phyloP scores from a whole-genome alignment of 2,888 invertebrate species.

The Chymomyza fuscimana region DNA sequence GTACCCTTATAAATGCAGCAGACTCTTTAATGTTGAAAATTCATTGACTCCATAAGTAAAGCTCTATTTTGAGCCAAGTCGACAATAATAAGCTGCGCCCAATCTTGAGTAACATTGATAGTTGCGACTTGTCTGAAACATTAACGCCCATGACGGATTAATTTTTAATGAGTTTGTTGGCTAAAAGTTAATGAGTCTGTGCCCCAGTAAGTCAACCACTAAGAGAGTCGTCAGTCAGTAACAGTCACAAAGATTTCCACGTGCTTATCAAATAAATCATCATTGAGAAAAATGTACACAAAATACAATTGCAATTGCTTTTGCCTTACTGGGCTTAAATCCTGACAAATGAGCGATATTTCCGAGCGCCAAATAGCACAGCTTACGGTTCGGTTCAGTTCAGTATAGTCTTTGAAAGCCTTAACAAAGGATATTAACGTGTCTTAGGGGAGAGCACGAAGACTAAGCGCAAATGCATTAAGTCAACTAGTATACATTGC shows the following conservation, averaged over 20 bases:
- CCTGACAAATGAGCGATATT: conserved; percentile 69
- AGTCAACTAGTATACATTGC: conserved; percentile 42
- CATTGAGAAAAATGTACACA: conserved; percentile 50
- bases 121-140: conserved; percentile 42
- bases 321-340: conserved; percentile 39
- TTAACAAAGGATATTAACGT: conserved; percentile 63
- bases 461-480: conserved; percentile 52
- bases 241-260: conserved; percentile 39
- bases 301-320: conserved; percentile 64
- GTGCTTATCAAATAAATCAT: conserved; percentile 64
- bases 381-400: not conserved
- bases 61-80: conserved; percentile 35
- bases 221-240: not conserved
- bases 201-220: conserved; percentile 43
- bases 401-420: not conserved
- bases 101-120: conserved; percentile 31
- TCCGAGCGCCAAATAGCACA: conserved; percentile 37
- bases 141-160: conserved; percentile 58
- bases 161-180: conserved; percentile 64
- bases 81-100: conserved; percentile 57
- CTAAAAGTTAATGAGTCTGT: conserved; percentile 56
- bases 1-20: not conserved
- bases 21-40: not conserved
- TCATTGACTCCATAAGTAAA: not conserved
- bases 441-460: not conserved